A percentile compares a stretch with the other conserved stretches of the same genome.
These are phyloP conservation scores for Sinohyriopsis cumingii DNA, from an alignment of 2,888 invertebrate genomes.

Conservation along the genomic window DNA sequence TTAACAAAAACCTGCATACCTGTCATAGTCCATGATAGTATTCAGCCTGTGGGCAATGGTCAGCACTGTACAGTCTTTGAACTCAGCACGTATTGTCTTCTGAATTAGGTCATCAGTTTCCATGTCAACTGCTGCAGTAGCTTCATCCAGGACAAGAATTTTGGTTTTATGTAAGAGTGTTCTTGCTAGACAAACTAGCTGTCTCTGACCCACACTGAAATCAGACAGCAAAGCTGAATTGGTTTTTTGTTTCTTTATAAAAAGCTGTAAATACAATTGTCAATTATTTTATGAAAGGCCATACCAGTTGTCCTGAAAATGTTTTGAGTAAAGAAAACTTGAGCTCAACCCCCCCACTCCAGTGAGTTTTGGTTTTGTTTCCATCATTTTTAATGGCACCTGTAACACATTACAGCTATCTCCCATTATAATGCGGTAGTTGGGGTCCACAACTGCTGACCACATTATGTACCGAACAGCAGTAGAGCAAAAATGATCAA, in stretches of 20 bases:
- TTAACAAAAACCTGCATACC: conserved; percentile 12
- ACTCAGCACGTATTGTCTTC: conserved; percentile 89
- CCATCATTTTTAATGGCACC: no score
- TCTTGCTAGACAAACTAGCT: conserved; percentile 87
- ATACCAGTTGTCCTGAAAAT: no score
- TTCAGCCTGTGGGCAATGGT: conserved; percentile 95
- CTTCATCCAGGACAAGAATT: conserved; percentile 89
- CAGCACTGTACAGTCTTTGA: conserved; percentile 88
- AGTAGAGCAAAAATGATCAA: no score
- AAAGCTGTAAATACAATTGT: no score
- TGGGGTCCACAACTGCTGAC: no score
- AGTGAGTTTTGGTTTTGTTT: no score
- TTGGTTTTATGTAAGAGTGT: conserved; percentile 88
- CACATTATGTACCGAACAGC: no score
- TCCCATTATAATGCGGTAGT: no score
- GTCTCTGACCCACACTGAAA: conserved; percentile 77
- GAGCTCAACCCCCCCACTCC: no score
- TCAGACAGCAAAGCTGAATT: not conserved
- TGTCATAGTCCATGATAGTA: conserved; percentile 81
- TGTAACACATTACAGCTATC: no score
- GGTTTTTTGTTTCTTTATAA: not conserved
- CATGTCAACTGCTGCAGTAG: conserved; percentile 91
- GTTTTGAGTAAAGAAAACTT: no score
- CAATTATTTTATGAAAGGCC: no score
- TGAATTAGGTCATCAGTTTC: conserved; percentile 89